Evolutionary conservation across 2,797 vertebrate species (phyloP), one percentile per base, ranked within the genome.

Genomic region (Xerus rutilus): DNA sequence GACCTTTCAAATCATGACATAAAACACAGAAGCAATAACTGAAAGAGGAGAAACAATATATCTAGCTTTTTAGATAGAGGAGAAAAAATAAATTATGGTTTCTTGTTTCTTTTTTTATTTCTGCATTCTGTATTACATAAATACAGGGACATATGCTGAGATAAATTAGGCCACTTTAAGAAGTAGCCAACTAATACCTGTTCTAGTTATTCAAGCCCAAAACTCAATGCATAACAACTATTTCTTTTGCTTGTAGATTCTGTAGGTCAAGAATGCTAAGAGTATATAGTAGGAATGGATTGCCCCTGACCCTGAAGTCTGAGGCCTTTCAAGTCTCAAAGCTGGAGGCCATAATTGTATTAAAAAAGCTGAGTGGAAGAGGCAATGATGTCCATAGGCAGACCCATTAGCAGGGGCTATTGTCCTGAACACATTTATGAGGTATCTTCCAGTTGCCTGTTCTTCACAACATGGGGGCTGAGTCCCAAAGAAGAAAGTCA

Each of bases 11-110:
- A 59, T 70, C 52, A 49, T 67, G 30, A 54, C 13, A 86, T 1
- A 86, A 95, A 94, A 85, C 43, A 67, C 43, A 84, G 52, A 93
- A 73, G 15, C 23, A 12, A 65, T 89, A 86, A 74, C 30, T 73
- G 32, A 93, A 77, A 89, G 20, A 21, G 32, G 28, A n/a, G 65
- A n/a, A 20, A 84, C 79, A 74, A 28, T 47, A 12, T 54, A 76
- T 21, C 77, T 95, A 32, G 28, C 35, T 91, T 89, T 89, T 28
- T 18, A 84, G 23, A 81, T 67, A 83, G 9, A 83, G 1, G 5
- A 79, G 20, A 95, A 45, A 76, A 84, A 35, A 94, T 10, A 82
- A 72, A 85, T 15, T 52, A 57, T 30, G 28, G 2, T 52, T 65
- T 49, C 11, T 30, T 62, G 49, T 43, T 6, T 89, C 73, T 83